A percentile compares a stretch with the other conserved stretches of the same genome.
Conservation (phyloP, 2,888 invertebrate species). For the Phymatocera aterrima region DNA sequence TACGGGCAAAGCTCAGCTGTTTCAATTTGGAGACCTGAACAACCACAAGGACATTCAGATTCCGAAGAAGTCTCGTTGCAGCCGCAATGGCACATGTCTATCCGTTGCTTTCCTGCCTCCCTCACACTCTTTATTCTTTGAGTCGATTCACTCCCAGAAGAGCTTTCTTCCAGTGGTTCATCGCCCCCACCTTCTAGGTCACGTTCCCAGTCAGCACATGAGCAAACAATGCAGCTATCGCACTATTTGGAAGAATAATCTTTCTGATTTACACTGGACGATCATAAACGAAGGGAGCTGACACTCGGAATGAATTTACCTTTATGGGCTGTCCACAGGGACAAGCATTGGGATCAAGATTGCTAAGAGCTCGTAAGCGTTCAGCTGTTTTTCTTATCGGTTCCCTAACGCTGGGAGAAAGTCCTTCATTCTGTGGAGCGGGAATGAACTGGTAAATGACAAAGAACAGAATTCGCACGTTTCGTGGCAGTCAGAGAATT, state of each 20-base stretch:
- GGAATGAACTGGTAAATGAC: background rate
- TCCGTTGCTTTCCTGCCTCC: conserved; percentile 17
- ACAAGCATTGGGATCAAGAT: conserved; percentile 36
- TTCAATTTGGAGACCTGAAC: background rate
- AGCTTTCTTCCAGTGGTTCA: conserved; percentile 22
- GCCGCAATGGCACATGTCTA: conserved; percentile 42
- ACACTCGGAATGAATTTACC: conserved; percentile 3
- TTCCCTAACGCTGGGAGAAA: conserved; percentile 12
- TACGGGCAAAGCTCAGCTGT: conserved; percentile 19
- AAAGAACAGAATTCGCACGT: background rate
- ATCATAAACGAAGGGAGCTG: background rate
- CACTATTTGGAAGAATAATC: conserved; percentile 43
- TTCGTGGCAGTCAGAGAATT: background rate
- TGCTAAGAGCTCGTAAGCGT: conserved; percentile 21
- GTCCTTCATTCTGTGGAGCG: conserved; percentile 17
- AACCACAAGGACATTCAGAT: conserved; percentile 48
- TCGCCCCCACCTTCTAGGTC: conserved; percentile 47
- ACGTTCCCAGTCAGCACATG: conserved; percentile 52
- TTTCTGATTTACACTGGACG: background rate
- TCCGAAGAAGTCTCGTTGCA: conserved; percentile 46
- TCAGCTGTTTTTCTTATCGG: conserved; percentile 41
- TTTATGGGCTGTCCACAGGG: conserved; percentile 46
- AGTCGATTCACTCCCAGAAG: background rate
- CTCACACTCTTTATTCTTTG: background rate
- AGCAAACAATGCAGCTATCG: conserved; percentile 50